These are phyloP conservation scores for Xenentodon cancila DNA, from an alignment of 2,797 vertebrate genomes.

Conservation along the genomic window DNA sequence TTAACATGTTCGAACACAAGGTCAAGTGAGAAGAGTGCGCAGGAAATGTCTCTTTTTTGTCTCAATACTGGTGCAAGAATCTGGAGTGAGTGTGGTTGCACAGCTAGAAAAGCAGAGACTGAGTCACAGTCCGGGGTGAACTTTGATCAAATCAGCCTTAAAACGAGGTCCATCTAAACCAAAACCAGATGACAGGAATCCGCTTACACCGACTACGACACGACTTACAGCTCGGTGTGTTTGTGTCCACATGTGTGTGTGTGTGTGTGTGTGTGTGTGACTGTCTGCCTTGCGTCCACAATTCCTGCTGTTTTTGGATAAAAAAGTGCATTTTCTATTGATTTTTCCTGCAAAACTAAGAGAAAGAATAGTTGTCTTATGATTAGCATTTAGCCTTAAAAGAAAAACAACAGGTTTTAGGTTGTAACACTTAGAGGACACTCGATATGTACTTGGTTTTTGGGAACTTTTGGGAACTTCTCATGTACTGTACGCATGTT, in stretches of 20 bases:
- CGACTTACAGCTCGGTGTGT: conserved; percentile 33
- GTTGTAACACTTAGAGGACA: neutral
- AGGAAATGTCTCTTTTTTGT: conserved; percentile 51
- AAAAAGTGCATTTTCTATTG: conserved; percentile 11
- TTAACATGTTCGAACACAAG: conserved; percentile 64
- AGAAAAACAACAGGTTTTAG: conserved; percentile 2
- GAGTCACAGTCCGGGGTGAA: conserved; percentile 53
- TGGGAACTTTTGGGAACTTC: neutral
- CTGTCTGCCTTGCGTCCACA: conserved; percentile 13
- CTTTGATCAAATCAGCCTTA: conserved; percentile 65
- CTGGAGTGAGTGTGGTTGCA: conserved; percentile 16
- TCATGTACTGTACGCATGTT: neutral
- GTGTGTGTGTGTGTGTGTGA: neutral
- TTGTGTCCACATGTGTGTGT: too few relatives aligned
- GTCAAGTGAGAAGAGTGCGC: conserved; percentile 56
- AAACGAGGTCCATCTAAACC: conserved; percentile 62
- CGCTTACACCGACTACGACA: conserved; percentile 63
- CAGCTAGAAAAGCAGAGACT: conserved; percentile 39
- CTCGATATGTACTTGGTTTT: neutral
- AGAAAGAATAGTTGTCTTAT: conserved; percentile 5
- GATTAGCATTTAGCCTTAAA: conserved; percentile 22
- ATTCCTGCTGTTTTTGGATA: conserved; percentile 40
- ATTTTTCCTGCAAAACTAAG: conserved; percentile 15
- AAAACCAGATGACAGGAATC: conserved; percentile 74
- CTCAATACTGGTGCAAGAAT: conserved; percentile 27